Evolutionary conservation across 2,888 invertebrate species (phyloP).

Genomic region (Synanthedon formicaeformis): DNA sequence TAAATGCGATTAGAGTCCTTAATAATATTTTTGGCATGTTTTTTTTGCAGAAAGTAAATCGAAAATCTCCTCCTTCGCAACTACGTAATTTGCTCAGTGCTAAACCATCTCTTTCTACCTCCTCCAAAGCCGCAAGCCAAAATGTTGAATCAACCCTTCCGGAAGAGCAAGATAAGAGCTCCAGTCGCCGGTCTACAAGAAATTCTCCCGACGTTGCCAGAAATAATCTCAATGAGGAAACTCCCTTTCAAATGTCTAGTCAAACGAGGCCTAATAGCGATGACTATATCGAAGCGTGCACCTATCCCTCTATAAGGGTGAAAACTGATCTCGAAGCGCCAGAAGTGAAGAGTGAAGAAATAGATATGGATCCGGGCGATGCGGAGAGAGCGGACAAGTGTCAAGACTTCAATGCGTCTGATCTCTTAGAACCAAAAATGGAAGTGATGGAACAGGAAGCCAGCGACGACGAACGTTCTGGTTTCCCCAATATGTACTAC

Average conservation of each 20-base stretch:
- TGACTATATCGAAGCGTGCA: slow-evolving; percentile 64
- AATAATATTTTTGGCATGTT: neutral
- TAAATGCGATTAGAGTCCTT: neutral
- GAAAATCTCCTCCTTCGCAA: slow-evolving; percentile 68
- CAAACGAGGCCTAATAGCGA: slow-evolving; percentile 70
- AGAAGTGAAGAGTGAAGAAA: slow-evolving; percentile 64
- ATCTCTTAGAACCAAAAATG: slow-evolving; percentile 75
- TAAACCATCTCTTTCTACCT: slow-evolving; percentile 64
- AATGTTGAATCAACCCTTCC: slow-evolving; percentile 58
- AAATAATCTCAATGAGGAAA: slow-evolving; percentile 69
- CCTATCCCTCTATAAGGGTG: slow-evolving; percentile 61
- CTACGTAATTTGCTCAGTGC: slow-evolving; percentile 70
- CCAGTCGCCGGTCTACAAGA: slow-evolving; percentile 57
- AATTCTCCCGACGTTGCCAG: slow-evolving; percentile 70
- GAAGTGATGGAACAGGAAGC: slow-evolving; percentile 78
- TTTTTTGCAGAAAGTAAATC: slow-evolving; percentile 60
- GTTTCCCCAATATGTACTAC: slow-evolving; percentile 52
- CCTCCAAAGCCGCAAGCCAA: slow-evolving; percentile 70
- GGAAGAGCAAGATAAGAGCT: slow-evolving; percentile 59
- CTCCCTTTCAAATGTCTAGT: slow-evolving; percentile 69
- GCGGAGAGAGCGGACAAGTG: slow-evolving; percentile 49
- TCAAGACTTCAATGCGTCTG: slow-evolving; percentile 58
- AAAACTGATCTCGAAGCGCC: slow-evolving; percentile 69
- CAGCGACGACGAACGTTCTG: slow-evolving; percentile 75
- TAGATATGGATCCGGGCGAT: slow-evolving; percentile 61